Conservation (phyloP, 2,888 invertebrate genomes). For the Eupithecia subfuscata region DNA sequence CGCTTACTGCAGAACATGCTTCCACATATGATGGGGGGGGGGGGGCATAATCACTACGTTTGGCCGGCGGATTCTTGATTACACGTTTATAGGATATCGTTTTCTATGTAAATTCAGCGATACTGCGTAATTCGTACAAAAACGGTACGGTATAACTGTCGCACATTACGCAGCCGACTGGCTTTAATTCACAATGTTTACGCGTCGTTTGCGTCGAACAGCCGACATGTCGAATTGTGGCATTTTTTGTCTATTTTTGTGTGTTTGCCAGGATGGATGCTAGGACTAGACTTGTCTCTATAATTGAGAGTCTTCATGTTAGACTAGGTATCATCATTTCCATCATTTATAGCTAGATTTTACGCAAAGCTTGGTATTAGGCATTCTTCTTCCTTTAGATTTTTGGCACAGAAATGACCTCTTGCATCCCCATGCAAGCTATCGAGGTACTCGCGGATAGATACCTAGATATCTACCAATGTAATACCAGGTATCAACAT, state of each 20-base stretch:
- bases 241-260: conserved; percentile 50
- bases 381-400: background rate
- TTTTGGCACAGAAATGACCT: background rate
- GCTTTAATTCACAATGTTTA: conserved; percentile 71
- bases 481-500: no score
- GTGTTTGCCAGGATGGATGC: conserved; percentile 18
- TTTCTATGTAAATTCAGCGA: conserved; percentile 20
- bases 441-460: no score
- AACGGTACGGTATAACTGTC: conserved; percentile 51
- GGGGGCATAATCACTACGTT: background rate
- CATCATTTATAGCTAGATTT: background rate
- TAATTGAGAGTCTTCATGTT: background rate
- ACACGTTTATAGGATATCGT: background rate
- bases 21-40: background rate
- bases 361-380: background rate
- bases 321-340: background rate
- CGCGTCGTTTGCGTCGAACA: conserved; percentile 68
- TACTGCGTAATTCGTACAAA: conserved; percentile 39
- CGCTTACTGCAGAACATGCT: background rate
- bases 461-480: no score
- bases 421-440: no score
- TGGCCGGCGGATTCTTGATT: background rate
- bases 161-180: conserved; percentile 63
- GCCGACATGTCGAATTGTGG: conserved; percentile 60
- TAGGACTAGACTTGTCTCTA: background rate